Conservation (phyloP, 2,888 invertebrate species). For the Phortica okadai region DNA sequence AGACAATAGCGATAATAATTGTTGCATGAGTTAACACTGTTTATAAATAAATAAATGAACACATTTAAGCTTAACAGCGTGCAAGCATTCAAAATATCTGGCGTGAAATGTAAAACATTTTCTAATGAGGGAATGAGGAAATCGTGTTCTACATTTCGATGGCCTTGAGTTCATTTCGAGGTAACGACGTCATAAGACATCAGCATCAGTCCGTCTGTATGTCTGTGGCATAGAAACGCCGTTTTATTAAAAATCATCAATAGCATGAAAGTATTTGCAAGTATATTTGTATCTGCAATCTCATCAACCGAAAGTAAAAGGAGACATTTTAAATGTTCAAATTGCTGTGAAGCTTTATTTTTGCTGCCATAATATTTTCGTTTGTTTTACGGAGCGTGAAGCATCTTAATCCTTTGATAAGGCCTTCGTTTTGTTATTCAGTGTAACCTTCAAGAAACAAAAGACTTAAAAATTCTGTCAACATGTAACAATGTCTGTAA, state of each 20-base stretch:
- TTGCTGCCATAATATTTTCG: no score
- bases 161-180: slow-evolving; percentile 4
- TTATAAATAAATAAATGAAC: neutral
- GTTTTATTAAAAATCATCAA: neutral
- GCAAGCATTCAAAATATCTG: neutral
- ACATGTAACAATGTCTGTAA: no score
- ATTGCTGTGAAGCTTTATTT: no score
- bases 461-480: no score
- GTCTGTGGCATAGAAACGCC: slow-evolving; percentile 49
- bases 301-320: no score
- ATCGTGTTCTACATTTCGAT: slow-evolving; percentile 3
- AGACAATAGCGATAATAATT: neutral
- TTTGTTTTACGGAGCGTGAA: no score
- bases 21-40: neutral
- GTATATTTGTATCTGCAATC: no score
- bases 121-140: neutral
- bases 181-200: neutral
- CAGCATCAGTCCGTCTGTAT: slow-evolving; percentile 31
- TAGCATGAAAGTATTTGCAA: neutral
- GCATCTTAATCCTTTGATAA: no score
- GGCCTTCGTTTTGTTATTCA: no score
- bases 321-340: no score
- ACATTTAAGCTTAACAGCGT: neutral
- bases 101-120: neutral
- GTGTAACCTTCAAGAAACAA: no score